Conservation (phyloP, 2,113 vertebrate genomes). For the Oostethus manadensis region DNA sequence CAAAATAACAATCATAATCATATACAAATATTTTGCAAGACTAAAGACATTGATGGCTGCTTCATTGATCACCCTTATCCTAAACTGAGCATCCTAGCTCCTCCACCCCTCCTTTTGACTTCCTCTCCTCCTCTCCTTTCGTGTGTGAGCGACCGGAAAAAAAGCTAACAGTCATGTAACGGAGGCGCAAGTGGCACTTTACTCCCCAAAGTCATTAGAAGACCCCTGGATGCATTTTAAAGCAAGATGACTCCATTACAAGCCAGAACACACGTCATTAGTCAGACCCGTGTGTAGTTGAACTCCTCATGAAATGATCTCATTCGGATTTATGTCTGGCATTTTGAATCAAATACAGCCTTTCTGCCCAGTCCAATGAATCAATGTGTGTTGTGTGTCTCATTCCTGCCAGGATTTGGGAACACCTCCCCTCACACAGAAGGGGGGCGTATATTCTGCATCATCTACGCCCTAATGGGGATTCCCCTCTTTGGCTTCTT, state of each 20-base stretch:
- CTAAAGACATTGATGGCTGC: too few relatives aligned
- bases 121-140: too few relatives aligned
- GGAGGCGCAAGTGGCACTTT: not conserved
- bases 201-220: constrained; percentile 21
- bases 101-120: too few relatives aligned
- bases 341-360: not conserved
- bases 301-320: not conserved
- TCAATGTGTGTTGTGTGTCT: not conserved
- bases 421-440: constrained; percentile 96
- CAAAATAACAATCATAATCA: too few relatives aligned
- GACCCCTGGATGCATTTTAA: constrained; percentile 18
- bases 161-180: too few relatives aligned
- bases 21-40: too few relatives aligned
- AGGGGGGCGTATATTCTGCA: constrained; percentile 96
- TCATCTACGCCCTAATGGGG: constrained; percentile 95
- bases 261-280: constrained; percentile 6
- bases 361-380: not conserved
- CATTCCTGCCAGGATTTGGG: constrained; percentile 83
- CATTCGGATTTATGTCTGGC: too few relatives aligned
- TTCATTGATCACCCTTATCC: too few relatives aligned
- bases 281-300: too few relatives aligned
- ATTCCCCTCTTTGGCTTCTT: constrained; percentile 97
- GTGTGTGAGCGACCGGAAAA: too few relatives aligned
- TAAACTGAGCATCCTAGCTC: too few relatives aligned
- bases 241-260: constrained; percentile 26